A percentile compares a stretch with the other conserved stretches of the same genome.
Evolutionary conservation across 2,113 vertebrate genomes (phyloP).

Genomic region (Alethe castanea): DNA sequence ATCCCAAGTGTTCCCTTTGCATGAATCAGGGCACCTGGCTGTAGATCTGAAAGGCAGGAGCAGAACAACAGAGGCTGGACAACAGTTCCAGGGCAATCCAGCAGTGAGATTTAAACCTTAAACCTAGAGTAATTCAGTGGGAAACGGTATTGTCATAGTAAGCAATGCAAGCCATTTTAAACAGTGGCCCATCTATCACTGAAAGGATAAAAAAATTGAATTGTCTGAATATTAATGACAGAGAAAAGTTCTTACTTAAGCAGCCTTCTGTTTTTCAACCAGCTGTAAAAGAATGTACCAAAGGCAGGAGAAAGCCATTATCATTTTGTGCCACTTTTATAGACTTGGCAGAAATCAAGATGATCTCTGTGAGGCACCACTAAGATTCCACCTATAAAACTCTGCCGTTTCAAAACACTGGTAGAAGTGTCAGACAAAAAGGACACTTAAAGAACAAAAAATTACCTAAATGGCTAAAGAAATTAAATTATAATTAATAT

Average conservation of each 20-base stretch:
- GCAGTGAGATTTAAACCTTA: neutral
- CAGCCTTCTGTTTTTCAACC: neutral
- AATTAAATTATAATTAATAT: slow-evolving; percentile 3
- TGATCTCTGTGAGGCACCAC: neutral
- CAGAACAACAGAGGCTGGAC: neutral
- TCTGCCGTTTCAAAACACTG: neutral
- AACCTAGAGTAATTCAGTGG: neutral
- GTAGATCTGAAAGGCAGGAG: neutral
- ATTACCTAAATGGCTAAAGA: neutral
- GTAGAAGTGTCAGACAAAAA: neutral
- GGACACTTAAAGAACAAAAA: slow-evolving; percentile 16
- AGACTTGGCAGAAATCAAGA: neutral
- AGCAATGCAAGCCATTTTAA: neutral
- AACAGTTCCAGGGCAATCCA: neutral
- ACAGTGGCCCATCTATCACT: neutral
- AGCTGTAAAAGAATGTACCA: neutral
- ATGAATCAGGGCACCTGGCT: neutral
- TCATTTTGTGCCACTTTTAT: neutral
- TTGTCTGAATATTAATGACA: neutral
- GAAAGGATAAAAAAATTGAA: neutral
- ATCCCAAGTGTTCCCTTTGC: neutral
- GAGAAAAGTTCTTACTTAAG: neutral
- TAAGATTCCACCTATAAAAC: slow-evolving; percentile 2
- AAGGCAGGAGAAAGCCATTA: slow-evolving; percentile 12
- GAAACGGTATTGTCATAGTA: neutral